These are phyloP conservation scores for Pterostichus madidus DNA, from an alignment of 2,888 invertebrate species.

Conservation along the genomic window DNA sequence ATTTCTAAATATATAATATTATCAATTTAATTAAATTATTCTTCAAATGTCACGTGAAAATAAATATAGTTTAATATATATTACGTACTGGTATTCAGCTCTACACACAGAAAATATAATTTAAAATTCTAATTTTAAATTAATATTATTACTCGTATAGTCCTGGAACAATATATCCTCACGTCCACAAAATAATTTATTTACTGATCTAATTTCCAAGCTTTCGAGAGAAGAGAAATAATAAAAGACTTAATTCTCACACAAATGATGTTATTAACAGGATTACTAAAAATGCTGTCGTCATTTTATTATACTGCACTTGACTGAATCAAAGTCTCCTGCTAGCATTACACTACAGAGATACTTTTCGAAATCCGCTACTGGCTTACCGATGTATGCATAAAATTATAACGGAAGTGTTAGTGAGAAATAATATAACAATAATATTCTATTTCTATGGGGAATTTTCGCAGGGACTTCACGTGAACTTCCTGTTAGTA, in stretches of 20 bases:
- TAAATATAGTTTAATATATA: no score
- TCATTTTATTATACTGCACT: background rate
- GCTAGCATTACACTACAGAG: background rate
- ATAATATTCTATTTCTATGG: slow-evolving; percentile 20
- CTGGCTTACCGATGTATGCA: background rate
- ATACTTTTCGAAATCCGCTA: background rate
- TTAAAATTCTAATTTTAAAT: no score
- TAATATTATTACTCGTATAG: no score
- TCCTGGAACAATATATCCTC: no score
- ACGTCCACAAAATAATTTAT: no score
- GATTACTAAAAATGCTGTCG: slow-evolving; percentile 1
- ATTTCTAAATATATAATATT: no score
- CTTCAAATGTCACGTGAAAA: no score
- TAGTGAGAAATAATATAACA: slow-evolving; percentile 36
- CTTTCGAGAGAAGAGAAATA: slow-evolving; percentile 1
- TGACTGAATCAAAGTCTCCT: background rate
- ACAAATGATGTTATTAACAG: background rate
- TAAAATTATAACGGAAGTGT: slow-evolving; percentile 27
- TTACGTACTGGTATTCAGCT: no score
- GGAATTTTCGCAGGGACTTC: slow-evolving; percentile 18
- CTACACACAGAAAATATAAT: no score
- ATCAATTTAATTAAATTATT: no score
- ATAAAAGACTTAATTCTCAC: slow-evolving; percentile 21
- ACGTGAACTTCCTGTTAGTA: background rate
- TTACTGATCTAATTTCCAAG: slow-evolving; percentile 41